phyloP scores from a whole-genome alignment of 2,113 vertebrate species.

The Xenopus laevis region DNA sequence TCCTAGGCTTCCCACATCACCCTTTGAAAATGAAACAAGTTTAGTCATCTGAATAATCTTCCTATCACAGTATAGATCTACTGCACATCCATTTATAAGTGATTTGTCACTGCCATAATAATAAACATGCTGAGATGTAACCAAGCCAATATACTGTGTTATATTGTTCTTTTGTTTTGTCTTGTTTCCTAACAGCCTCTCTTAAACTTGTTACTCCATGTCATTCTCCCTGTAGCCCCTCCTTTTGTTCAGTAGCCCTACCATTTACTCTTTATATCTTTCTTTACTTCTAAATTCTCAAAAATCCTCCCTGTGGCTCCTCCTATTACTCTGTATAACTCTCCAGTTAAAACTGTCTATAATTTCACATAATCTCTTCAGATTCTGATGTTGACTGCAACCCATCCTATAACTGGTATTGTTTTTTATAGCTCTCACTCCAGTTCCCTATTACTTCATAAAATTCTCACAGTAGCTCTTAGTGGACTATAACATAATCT shows the following conservation, averaged over 20 bases:
- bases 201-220: not conserved
- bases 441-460: no score
- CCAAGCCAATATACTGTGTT: not conserved
- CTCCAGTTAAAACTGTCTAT: no score
- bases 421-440: not conserved
- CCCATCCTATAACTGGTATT: not conserved
- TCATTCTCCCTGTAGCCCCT: not conserved
- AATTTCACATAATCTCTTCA: no score
- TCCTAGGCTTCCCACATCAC: slow-evolving; percentile 27
- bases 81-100: not conserved
- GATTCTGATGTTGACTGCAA: not conserved
- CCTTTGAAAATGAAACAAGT: slow-evolving; percentile 35
- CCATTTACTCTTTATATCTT: no score
- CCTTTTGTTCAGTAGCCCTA: no score
- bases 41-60: slow-evolving; percentile 39
- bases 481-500: no score
- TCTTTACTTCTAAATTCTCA: no score
- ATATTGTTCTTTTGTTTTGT: not conserved
- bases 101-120: not conserved
- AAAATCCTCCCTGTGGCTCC: not conserved
- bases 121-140: not conserved
- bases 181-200: not conserved
- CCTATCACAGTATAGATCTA: slow-evolving; percentile 5
- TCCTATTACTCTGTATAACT: not conserved
- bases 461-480: no score